Evolutionary conservation across 1,140 invertebrate species (phyloP), one percentile per base, ranked within the genome.

Genomic region (Laodelphax striatellus): DNA sequence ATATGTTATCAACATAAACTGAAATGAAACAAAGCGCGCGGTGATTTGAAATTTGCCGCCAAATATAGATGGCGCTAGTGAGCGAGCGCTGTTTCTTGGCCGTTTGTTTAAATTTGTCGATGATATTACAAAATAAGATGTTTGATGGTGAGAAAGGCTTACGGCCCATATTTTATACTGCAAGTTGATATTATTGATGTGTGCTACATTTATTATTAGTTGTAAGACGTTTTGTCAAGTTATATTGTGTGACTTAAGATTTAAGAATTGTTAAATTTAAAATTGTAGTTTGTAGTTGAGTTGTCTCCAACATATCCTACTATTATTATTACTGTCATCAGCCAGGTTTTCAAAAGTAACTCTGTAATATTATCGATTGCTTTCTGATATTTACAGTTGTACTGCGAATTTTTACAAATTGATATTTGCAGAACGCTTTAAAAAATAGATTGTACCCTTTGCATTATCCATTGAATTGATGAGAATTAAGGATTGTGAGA

Each of bases 191-290:
- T 38, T 38, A 50, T 50, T 50, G 21, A 50, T 13, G 46, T 50
- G 16, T 50, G 46, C 46, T 50, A 50, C 21, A 17, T 19, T 50
- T 50, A 50, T 50, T 17, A 50, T 17, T 50, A 50, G 11, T 50
- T 50, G 21, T 50, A 50, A 50, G 46, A 11, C 16, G 46, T 50
- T 50, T 50, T 50, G 46, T 6, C 46, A 50, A 50, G 46, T 50
- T 50, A 50, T 50, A 17, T 50, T 50, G 46, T 50, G 46, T 50
- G 46, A 16, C 16, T 2, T 50, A 50, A 19, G 16, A 50, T 50
- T 50, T 50, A 50, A 50, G 46, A 50, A 50, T 50, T 50, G 46
- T 50, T 50, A 50, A 19, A 50, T 50, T 50, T 50, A 50, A 50
- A 50, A 50, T 19, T 50, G 46, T 50, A 50, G 46, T 50, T 50